Conservation (phyloP, 2,113 vertebrate genomes). For the Otis tarda region DNA sequence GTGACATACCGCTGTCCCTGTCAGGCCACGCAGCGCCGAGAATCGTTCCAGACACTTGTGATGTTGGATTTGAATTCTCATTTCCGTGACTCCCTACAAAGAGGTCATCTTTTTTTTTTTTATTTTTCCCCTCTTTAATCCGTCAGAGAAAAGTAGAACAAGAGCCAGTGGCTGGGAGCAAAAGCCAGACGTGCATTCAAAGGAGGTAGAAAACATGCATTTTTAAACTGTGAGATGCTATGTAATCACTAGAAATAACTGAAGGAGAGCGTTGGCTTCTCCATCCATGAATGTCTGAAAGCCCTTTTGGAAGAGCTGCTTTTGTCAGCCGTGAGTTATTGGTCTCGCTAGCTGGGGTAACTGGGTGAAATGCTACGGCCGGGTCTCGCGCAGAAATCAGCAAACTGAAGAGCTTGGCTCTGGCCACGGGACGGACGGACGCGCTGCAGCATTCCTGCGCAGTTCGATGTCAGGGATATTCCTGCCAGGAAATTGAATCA, state of each 20-base stretch:
- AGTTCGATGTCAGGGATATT: not conserved
- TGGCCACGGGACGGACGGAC: fast-evolving
- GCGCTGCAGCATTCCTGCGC: not conserved
- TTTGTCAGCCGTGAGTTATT: not conserved
- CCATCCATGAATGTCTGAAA: not conserved
- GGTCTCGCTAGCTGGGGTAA: not conserved
- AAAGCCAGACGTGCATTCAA: not conserved
- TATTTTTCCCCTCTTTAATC: not conserved
- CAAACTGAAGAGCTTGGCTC: not conserved
- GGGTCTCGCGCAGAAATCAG: not conserved
- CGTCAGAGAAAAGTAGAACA: not conserved
- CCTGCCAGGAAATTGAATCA: slow-evolving; percentile 37
- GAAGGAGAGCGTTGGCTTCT: not conserved
- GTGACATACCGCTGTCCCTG: fast-evolving
- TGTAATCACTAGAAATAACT: not conserved
- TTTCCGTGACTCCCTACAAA: not conserved
- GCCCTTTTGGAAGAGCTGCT: slow-evolving; percentile 14
- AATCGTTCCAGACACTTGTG: not conserved
- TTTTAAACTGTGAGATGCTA: not conserved
- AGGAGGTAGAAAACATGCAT: not conserved
- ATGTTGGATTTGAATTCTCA: not conserved
- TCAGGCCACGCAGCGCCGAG: fast-evolving
- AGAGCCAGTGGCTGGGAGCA: not conserved
- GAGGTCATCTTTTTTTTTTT: not conserved
- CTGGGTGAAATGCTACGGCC: not conserved